A percentile compares a stretch with the other conserved stretches of the same genome.
Evolutionary conservation across 1,140 invertebrate genomes (phyloP).

Genomic region (Trachymyrmex cornetzi): DNA sequence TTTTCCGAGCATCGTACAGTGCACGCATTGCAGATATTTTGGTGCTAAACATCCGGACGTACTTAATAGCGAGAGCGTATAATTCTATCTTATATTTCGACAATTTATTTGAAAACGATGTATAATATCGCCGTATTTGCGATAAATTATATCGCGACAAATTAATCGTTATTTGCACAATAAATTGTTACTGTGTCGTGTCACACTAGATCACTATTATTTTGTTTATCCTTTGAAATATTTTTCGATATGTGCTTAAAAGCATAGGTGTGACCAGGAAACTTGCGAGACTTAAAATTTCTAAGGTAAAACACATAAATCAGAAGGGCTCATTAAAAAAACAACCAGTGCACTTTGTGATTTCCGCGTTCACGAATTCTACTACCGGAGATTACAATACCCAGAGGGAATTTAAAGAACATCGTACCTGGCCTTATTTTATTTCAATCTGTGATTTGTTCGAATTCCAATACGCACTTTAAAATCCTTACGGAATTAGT

Average conservation of each 20-base stretch:
- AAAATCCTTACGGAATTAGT: background rate
- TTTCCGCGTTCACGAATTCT: constrained; percentile 73
- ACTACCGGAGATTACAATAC: constrained; percentile 61
- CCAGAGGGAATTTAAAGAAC: constrained; percentile 23
- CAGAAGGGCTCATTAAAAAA: constrained; percentile 67
- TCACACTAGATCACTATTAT: background rate
- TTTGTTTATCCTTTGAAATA: background rate
- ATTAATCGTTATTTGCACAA: constrained; percentile 40
- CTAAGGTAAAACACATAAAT: background rate
- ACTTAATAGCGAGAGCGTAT: constrained; percentile 29
- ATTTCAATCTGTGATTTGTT: constrained; percentile 26
- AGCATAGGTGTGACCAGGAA: background rate
- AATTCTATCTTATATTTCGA: constrained; percentile 54
- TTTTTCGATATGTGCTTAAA: constrained; percentile 28
- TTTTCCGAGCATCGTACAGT: constrained; percentile 45
- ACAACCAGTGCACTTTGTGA: constrained; percentile 58
- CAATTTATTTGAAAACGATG: constrained; percentile 59
- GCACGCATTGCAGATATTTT: constrained; percentile 40
- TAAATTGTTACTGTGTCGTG: constrained; percentile 1
- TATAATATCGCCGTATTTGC: constrained; percentile 45
- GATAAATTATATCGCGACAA: constrained; percentile 43
- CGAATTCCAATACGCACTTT: background rate
- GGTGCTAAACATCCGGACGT: constrained; percentile 52
- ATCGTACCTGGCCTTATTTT: background rate
- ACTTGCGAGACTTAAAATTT: constrained; percentile 18